Conservation (phyloP, 2,113 vertebrate species). For the Gnathonemus echidnorhynchus region DNA sequence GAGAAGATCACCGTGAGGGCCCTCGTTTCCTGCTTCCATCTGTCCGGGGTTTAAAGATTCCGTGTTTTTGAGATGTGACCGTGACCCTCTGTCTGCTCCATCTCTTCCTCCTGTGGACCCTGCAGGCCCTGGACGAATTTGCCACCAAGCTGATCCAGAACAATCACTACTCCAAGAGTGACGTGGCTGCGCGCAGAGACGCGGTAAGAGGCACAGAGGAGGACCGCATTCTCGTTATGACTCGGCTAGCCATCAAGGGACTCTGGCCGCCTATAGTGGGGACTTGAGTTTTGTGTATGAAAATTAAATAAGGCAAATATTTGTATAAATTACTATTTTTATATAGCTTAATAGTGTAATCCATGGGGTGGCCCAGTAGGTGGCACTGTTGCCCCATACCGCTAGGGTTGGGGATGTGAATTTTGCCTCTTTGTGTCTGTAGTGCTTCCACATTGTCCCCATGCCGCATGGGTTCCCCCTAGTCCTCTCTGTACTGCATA, state of each 20-base stretch:
- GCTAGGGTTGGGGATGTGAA: neutral
- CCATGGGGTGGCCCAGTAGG: neutral
- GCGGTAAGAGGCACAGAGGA: slow-evolving; percentile 67
- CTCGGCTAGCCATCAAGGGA: neutral
- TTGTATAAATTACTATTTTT: neutral
- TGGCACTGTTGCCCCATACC: neutral
- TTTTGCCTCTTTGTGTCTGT: neutral
- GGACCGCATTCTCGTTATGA: too few relatives aligned
- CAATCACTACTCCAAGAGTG: slow-evolving; percentile 94
- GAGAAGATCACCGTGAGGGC: slow-evolving; percentile 93
- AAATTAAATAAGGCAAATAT: neutral
- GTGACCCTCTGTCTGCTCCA: neutral
- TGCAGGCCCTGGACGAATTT: slow-evolving; percentile 91
- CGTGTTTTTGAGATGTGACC: neutral
- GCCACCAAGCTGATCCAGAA: slow-evolving; percentile 97
- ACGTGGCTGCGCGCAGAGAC: slow-evolving; percentile 88
- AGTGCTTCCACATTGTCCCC: neutral
- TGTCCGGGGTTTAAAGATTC: neutral
- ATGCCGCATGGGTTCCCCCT: neutral
- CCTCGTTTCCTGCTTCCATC: neutral
- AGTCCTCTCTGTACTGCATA: neutral
- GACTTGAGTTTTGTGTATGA: neutral
- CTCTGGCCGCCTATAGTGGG: neutral
- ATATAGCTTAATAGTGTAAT: neutral
- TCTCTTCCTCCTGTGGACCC: neutral